phyloP scores from a whole-genome alignment of 1,140 invertebrate genomes.

The Phthorimaea operculella region DNA sequence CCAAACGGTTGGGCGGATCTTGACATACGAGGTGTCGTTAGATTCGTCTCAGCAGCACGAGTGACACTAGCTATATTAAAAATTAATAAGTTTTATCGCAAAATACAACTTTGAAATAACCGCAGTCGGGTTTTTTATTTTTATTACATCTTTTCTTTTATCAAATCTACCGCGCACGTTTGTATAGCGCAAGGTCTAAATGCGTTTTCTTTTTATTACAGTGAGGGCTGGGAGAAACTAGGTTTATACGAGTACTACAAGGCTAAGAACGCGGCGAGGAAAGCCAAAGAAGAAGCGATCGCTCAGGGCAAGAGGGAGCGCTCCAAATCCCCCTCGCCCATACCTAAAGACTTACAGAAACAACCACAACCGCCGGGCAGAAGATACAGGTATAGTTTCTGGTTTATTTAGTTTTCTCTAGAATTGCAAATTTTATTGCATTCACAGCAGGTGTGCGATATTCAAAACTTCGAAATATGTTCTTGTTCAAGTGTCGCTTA shows the following conservation, averaged over 20 bases:
- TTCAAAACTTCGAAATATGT: too few relatives aligned
- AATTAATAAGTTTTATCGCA: too few relatives aligned
- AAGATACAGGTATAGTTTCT: slow-evolving; percentile 72
- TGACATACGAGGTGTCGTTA: too few relatives aligned
- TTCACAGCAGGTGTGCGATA: too few relatives aligned
- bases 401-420: neutral
- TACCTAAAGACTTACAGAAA: slow-evolving; percentile 78
- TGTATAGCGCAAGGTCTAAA: neutral
- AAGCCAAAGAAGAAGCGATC: slow-evolving; percentile 89
- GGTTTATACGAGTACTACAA: slow-evolving; percentile 98
- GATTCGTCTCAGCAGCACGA: too few relatives aligned
- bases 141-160: too few relatives aligned
- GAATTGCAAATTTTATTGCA: too few relatives aligned
- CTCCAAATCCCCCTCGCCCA: slow-evolving; percentile 80
- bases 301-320: slow-evolving; percentile 74
- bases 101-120: too few relatives aligned
- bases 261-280: slow-evolving; percentile 91
- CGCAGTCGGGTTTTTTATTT: too few relatives aligned
- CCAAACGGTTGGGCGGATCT: too few relatives aligned
- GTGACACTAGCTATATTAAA: too few relatives aligned
- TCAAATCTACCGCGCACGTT: neutral
- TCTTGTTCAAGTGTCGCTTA: too few relatives aligned
- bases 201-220: slow-evolving; percentile 52
- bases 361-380: slow-evolving; percentile 79
- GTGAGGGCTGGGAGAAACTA: slow-evolving; percentile 98